Conservation (phyloP, 2,797 vertebrate genomes). For the Limnodromus scolopaceus region DNA sequence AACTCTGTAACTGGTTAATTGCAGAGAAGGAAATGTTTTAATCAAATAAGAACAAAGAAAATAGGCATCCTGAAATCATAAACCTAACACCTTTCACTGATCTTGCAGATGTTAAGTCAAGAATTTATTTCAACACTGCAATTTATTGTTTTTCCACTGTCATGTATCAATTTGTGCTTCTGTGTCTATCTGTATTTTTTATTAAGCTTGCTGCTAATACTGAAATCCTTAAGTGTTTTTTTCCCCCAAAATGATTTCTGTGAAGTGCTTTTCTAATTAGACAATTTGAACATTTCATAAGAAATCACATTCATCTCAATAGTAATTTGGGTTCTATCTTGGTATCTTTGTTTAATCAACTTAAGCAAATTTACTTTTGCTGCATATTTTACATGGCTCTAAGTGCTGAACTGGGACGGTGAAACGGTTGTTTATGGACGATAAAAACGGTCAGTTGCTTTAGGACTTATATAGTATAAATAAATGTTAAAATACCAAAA, state of each 20-base stretch:
- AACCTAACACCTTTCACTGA: not conserved
- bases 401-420: not conserved
- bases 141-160: not conserved
- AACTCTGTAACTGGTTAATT: not conserved
- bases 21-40: not conserved
- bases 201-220: not conserved
- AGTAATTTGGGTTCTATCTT: not conserved
- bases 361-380: not conserved
- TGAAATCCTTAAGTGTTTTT: conserved; percentile 16
- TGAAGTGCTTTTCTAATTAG: conserved; percentile 1
- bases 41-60: not conserved
- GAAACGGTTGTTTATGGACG: not conserved
- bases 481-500: not conserved
- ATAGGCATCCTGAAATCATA: not conserved
- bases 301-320: not conserved
- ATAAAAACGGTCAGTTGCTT: not conserved
- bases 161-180: not conserved
- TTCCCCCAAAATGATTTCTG: not conserved
- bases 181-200: not conserved
- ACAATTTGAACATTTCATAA: not conserved
- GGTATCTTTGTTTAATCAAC: not conserved
- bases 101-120: not conserved
- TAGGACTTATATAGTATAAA: not conserved
- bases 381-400: not conserved
- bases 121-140: not conserved